phyloP scores from a whole-genome alignment of 2,113 vertebrate species.

The Seriola dumerili region DNA sequence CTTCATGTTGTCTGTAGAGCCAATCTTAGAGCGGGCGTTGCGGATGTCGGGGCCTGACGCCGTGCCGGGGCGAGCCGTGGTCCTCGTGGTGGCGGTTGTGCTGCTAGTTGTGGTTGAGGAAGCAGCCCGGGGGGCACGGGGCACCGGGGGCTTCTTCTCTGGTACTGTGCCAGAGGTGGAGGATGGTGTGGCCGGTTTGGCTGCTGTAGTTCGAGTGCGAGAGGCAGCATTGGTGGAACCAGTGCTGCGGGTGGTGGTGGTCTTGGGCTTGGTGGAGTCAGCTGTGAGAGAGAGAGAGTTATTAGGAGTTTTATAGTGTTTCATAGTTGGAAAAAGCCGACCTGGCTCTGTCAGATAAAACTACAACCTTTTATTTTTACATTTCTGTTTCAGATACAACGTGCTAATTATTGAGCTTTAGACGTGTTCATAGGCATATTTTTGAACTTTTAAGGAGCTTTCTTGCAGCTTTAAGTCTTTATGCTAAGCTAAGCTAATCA shows the following conservation, averaged over 20 bases:
- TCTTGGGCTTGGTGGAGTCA: constrained; percentile 84
- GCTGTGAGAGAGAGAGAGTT: constrained; percentile 19
- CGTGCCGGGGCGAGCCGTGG: constrained; percentile 76
- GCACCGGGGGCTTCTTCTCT: constrained; percentile 82
- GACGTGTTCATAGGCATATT: too few species aligned
- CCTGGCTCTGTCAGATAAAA: too few species aligned
- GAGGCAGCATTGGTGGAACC: constrained; percentile 62
- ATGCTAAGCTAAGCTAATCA: too few species aligned
- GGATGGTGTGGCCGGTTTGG: constrained; percentile 66
- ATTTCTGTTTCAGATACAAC: too few species aligned
- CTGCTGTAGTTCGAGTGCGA: constrained; percentile 78
- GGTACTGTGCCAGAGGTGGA: constrained; percentile 71
- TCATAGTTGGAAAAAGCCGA: neutral
- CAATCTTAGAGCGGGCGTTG: constrained; percentile 91
- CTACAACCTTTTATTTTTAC: too few species aligned
- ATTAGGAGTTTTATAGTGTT: neutral
- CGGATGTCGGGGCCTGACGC: constrained; percentile 85
- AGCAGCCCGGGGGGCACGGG: constrained; percentile 65
- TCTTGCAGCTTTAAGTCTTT: too few species aligned
- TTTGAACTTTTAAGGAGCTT: too few species aligned
- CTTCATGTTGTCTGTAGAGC: constrained; percentile 95
- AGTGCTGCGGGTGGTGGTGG: constrained; percentile 73
- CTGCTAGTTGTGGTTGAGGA: constrained; percentile 64
- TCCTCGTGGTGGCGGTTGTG: constrained; percentile 38
- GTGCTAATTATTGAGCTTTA: too few species aligned